Evolutionary conservation across 2,797 vertebrate species (phyloP).

Genomic region (Notoglanidium macrostoma): DNA sequence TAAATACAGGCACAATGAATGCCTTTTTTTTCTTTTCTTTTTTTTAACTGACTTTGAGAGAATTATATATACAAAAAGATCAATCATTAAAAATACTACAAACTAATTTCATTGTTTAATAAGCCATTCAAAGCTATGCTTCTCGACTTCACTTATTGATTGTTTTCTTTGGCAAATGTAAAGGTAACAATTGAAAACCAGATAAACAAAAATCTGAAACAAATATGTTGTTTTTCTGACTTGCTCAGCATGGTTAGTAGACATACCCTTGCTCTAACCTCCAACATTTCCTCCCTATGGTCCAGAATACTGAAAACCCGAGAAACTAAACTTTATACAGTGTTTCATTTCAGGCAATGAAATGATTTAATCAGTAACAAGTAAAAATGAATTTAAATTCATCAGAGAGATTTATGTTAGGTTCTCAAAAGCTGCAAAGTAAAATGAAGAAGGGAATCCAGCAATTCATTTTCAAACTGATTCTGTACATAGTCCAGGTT

Average conservation of each 20-base stretch:
- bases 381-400: conserved; percentile 7
- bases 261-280: conserved; percentile 74
- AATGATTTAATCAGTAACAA: background rate
- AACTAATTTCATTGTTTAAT: conserved; percentile 77
- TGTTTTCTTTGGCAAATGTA: conserved; percentile 62
- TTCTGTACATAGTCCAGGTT: conserved; percentile 33
- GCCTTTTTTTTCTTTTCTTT: conserved; percentile 71
- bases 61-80: conserved; percentile 76
- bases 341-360: background rate
- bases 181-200: conserved; percentile 39
- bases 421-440: conserved; percentile 6
- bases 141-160: conserved; percentile 68
- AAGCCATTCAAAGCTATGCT: conserved; percentile 68
- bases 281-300: conserved; percentile 63
- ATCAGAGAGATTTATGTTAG: conserved; percentile 12
- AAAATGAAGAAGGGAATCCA: background rate
- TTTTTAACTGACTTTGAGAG: conserved; percentile 73
- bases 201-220: conserved; percentile 45
- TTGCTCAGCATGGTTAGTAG: conserved; percentile 36
- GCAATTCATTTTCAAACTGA: conserved; percentile 27
- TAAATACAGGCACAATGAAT: conserved; percentile 93
- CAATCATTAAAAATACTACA: conserved; percentile 79
- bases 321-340: background rate
- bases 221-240: conserved; percentile 46
- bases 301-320: conserved; percentile 33